These are phyloP conservation scores for Phaenicophaeus curvirostris DNA, from an alignment of 2,797 vertebrate genomes.

Conservation along the genomic window DNA sequence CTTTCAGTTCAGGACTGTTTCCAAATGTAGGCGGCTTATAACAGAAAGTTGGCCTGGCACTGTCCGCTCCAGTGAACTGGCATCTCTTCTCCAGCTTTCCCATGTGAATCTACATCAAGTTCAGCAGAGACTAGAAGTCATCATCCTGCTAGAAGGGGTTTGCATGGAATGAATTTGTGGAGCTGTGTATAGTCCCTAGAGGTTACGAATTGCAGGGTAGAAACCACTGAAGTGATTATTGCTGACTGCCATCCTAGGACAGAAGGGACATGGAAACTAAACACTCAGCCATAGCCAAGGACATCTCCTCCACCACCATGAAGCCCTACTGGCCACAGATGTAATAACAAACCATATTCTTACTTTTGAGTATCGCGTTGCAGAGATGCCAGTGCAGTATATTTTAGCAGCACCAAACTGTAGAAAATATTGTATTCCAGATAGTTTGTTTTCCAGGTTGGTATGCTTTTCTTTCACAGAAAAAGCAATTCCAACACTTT, in stretches of 20 bases:
- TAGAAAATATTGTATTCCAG: not conserved
- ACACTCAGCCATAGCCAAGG: constrained; percentile 29
- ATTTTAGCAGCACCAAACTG: constrained; percentile 30
- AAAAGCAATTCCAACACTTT: not conserved
- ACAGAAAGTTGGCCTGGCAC: not conserved
- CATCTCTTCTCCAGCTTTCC: constrained; percentile 34
- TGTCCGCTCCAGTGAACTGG: not conserved
- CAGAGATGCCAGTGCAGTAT: constrained; percentile 47
- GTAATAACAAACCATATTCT: constrained; percentile 32
- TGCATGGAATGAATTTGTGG: constrained; percentile 29
- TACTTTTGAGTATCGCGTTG: constrained; percentile 31
- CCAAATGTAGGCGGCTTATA: not conserved
- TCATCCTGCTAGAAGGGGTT: constrained; percentile 11
- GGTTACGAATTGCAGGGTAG: constrained; percentile 48
- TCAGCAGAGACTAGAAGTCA: constrained; percentile 4
- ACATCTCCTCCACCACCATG: not conserved
- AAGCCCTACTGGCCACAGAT: constrained; percentile 38
- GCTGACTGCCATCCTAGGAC: constrained; percentile 48
- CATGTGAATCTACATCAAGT: not conserved
- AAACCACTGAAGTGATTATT: constrained; percentile 53
- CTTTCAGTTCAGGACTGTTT: not conserved
- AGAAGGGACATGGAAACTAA: constrained; percentile 56
- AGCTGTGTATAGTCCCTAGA: constrained; percentile 17
- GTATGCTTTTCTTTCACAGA: not conserved
- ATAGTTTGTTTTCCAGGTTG: not conserved